These are phyloP conservation scores for Drosophila nigromelanica DNA, from an alignment of 1,140 invertebrate species.

Conservation along the genomic window DNA sequence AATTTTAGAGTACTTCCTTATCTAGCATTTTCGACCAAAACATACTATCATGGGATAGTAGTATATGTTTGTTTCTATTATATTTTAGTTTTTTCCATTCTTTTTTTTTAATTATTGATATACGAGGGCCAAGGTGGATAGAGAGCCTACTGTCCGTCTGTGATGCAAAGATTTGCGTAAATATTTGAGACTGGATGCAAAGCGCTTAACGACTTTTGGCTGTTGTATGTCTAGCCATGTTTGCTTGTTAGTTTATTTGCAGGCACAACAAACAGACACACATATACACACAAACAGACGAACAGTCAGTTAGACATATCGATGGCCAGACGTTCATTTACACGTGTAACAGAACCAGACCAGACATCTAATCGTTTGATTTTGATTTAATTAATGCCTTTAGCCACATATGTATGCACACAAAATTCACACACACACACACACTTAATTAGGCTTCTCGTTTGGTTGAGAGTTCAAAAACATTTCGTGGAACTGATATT, in stretches of 20 bases:
- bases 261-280: not conserved
- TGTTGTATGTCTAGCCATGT: conserved; percentile 43
- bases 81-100: conserved; percentile 14
- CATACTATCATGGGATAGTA: conserved; percentile 48
- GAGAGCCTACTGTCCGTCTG: conserved; percentile 3
- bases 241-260: conserved; percentile 35
- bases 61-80: conserved; percentile 31
- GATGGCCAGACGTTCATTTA: conserved; percentile 38
- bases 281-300: not conserved
- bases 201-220: conserved; percentile 51
- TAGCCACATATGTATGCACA: conserved; percentile 17
- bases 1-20: not conserved
- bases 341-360: conserved; percentile 33
- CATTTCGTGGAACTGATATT: conserved; percentile 48
- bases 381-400: conserved; percentile 52
- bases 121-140: not conserved
- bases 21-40: not conserved
- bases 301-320: conserved; percentile 16
- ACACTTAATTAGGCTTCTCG: conserved; percentile 30
- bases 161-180: conserved; percentile 41
- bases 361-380: conserved; percentile 51
- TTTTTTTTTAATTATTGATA: conserved; percentile 43
- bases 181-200: conserved; percentile 48
- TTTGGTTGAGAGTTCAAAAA: conserved; percentile 10
- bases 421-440: conserved; percentile 11